Evolutionary conservation across 2,113 vertebrate species (phyloP).

Genomic region (Protobothrops flavoviridis): DNA sequence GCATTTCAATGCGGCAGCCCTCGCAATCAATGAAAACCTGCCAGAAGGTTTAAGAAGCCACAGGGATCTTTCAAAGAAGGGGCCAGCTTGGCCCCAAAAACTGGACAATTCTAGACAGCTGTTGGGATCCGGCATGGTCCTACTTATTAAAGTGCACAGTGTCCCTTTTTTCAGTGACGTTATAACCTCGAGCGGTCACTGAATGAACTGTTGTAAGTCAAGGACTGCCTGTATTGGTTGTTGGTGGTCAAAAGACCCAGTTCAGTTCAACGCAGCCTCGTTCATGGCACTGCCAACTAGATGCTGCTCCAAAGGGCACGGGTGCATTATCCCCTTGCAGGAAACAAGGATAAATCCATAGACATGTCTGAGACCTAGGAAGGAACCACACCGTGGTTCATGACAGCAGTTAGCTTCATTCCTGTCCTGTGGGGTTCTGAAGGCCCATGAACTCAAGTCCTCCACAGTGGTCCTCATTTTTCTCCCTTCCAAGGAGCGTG

Average conservation of each 20-base stretch:
- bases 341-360: background rate
- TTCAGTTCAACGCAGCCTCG: too few relatives aligned
- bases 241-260: background rate
- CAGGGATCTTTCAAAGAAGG: background rate
- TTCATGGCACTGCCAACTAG: too few relatives aligned
- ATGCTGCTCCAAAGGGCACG: too few relatives aligned
- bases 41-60: constrained; percentile 46
- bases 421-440: constrained; percentile 39
- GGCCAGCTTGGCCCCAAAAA: background rate
- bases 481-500: constrained; percentile 40
- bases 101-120: background rate
- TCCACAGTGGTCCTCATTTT: constrained; percentile 44
- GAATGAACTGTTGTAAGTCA: too few relatives aligned
- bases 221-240: background rate
- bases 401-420: constrained; percentile 21
- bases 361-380: background rate
- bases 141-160: background rate
- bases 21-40: constrained; percentile 64
- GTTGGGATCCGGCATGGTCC: too few relatives aligned
- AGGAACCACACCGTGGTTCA: background rate
- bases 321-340: background rate
- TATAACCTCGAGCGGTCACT: too few relatives aligned
- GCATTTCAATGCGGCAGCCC: constrained; percentile 27
- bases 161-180: too few relatives aligned
- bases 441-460: constrained; percentile 55